A percentile compares a stretch with the other conserved stretches of the same genome.
Conservation (phyloP, 2,113 vertebrate genomes). For the Triplophysa dalaica region DNA sequence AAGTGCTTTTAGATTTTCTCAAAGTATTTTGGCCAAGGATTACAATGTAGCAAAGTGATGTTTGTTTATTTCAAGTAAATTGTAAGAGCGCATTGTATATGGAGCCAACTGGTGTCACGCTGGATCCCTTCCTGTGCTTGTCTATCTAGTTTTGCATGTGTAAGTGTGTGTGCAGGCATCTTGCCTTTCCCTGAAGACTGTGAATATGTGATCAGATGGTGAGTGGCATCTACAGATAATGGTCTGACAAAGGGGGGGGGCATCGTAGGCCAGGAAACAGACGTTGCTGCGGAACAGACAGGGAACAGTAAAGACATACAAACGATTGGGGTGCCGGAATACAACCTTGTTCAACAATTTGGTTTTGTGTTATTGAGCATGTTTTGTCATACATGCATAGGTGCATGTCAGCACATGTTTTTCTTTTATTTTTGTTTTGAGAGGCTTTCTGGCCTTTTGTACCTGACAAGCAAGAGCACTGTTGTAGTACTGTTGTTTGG, state of each 20-base stretch:
- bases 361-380: neutral
- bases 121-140: slow-evolving; percentile 44
- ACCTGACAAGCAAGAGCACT: neutral
- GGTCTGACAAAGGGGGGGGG: slow-evolving; percentile 29
- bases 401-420: neutral
- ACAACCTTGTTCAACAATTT: neutral
- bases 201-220: slow-evolving; percentile 16
- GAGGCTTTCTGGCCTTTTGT: neutral
- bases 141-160: slow-evolving; percentile 23
- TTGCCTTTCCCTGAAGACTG: slow-evolving; percentile 18
- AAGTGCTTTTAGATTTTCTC: neutral
- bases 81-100: slow-evolving; percentile 3
- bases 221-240: slow-evolving; percentile 39
- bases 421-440: neutral
- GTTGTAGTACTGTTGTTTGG: neutral
- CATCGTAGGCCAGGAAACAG: slow-evolving; percentile 38
- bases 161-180: slow-evolving; percentile 2
- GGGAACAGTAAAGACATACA: slow-evolving; percentile 4
- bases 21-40: neutral
- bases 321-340: neutral
- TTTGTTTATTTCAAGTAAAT: slow-evolving; percentile 30
- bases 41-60: neutral
- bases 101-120: slow-evolving; percentile 34
- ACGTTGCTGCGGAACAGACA: slow-evolving; percentile 18
- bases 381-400: neutral